Percentiles rank a stretch among this genome's conserved stretches.
Evolutionary conservation across 2,797 vertebrate genomes (phyloP).

Genomic region (Lates japonicus): DNA sequence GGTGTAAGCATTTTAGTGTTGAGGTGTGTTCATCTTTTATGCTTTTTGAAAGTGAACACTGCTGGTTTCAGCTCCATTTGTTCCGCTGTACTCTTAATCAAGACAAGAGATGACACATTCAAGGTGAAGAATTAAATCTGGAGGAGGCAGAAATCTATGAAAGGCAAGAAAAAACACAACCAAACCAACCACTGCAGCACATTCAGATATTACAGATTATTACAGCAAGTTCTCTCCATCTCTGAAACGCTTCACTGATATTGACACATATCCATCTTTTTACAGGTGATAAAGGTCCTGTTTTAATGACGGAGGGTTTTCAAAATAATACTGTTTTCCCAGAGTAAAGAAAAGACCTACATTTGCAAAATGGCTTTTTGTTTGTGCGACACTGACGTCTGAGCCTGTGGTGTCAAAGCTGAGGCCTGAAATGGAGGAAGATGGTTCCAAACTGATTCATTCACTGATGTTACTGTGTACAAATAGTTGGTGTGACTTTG

Average conservation of each 20-base stretch:
- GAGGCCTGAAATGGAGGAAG: too few species aligned
- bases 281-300: too few species aligned
- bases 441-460: too few species aligned
- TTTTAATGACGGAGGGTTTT: too few species aligned
- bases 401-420: too few species aligned
- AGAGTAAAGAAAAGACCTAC: neutral
- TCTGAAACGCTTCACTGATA: too few species aligned
- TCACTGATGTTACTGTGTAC: neutral
- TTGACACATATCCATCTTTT: too few species aligned
- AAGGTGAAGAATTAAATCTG: neutral
- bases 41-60: neutral
- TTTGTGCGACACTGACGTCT: neutral
- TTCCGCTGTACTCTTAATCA: neutral
- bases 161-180: neutral
- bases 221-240: too few species aligned
- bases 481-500: neutral
- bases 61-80: neutral
- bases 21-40: constrained; percentile 23
- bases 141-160: too few species aligned
- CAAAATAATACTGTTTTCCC: neutral
- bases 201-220: too few species aligned
- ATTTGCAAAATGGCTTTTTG: constrained; percentile 11
- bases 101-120: neutral
- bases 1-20: constrained; percentile 16
- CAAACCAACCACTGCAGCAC: too few species aligned